Evolutionary conservation across 2,888 invertebrate genomes (phyloP).

Genomic region (Rhagophthalmus giganteus): DNA sequence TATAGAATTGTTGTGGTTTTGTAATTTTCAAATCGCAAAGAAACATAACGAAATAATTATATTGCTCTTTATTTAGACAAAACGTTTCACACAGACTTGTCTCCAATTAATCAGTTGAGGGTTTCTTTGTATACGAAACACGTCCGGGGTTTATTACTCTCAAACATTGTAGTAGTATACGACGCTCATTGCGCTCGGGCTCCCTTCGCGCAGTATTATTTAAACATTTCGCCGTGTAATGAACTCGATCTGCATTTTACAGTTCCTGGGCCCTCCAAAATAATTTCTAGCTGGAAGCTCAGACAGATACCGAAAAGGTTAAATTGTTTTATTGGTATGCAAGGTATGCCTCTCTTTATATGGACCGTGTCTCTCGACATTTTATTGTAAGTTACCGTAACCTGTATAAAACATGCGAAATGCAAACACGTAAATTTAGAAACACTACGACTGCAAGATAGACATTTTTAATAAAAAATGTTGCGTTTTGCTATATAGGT

Average conservation of each 20-base stretch:
- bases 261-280: constrained; percentile 18
- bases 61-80: constrained; percentile 18
- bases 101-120: constrained; percentile 28
- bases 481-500: too few species aligned
- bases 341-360: constrained; percentile 11
- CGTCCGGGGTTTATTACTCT: constrained; percentile 27
- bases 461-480: too few species aligned
- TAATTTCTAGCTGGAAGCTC: constrained; percentile 13
- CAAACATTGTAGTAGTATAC: constrained; percentile 27
- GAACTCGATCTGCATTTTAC: constrained; percentile 30
- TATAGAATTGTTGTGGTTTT: too few species aligned
- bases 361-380: neutral
- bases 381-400: neutral
- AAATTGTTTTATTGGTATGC: constrained; percentile 26
- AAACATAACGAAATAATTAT: constrained; percentile 16
- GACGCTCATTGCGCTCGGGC: constrained; percentile 21
- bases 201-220: constrained; percentile 25
- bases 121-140: constrained; percentile 30
- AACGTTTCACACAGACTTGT: constrained; percentile 26
- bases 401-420: neutral
- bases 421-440: neutral
- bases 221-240: constrained; percentile 27
- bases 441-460: neutral
- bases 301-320: constrained; percentile 18
- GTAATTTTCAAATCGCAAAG: too few species aligned